phyloP scores from a whole-genome alignment of 1,140 invertebrate species.

The Aphaenogaster ashmeadi region DNA sequence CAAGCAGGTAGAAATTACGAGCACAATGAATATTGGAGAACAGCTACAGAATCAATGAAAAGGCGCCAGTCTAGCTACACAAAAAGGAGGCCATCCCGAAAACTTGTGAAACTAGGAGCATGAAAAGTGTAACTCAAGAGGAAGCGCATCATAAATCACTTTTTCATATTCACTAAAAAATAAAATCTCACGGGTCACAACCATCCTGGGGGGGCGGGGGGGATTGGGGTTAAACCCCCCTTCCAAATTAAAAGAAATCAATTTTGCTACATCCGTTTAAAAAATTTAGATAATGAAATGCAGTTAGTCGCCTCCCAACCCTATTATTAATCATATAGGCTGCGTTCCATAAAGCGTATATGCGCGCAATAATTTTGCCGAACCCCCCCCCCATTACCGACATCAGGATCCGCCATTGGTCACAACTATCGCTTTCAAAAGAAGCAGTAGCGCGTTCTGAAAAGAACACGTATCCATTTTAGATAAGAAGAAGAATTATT shows the following conservation, averaged over 20 bases:
- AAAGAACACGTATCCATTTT: background rate
- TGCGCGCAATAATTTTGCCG: too few relatives aligned
- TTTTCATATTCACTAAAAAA: background rate
- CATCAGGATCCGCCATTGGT: too few relatives aligned
- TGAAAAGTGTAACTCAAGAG: background rate
- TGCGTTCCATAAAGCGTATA: too few relatives aligned
- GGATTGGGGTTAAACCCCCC: too few relatives aligned
- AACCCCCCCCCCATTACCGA: too few relatives aligned
- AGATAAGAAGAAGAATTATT: background rate
- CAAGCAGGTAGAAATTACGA: slow-evolving; percentile 36
- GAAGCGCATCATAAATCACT: background rate
- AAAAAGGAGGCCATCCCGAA: background rate
- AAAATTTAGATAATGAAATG: too few relatives aligned
- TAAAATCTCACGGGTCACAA: background rate
- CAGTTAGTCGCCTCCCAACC: too few relatives aligned
- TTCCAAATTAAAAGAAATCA: too few relatives aligned
- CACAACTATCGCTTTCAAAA: background rate
- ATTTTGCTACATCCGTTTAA: too few relatives aligned
- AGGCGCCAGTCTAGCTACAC: background rate
- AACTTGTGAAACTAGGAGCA: background rate
- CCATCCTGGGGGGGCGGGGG: too few relatives aligned
- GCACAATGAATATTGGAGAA: slow-evolving; percentile 10
- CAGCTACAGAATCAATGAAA: slow-evolving; percentile 3
- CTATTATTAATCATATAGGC: too few relatives aligned
- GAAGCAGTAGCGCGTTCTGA: background rate